These are phyloP conservation scores for Nothura maculosa DNA, from an alignment of 2,797 vertebrate genomes.

Conservation along the genomic window DNA sequence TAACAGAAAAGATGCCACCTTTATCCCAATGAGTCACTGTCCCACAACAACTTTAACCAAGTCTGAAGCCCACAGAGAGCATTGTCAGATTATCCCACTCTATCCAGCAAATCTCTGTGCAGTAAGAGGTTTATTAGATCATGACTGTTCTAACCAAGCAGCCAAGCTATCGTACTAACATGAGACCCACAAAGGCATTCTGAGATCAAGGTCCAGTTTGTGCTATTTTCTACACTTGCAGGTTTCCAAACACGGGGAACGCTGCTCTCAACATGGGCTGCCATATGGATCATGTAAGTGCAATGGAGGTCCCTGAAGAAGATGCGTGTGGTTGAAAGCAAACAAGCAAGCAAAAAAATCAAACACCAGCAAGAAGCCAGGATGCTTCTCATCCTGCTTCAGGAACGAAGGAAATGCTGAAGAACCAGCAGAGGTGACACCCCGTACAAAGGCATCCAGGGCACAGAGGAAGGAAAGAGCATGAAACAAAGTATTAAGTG, in stretches of 20 bases:
- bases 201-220: background rate
- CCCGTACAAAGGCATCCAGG: background rate
- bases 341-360: background rate
- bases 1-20: background rate
- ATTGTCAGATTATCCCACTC: background rate
- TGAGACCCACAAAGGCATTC: background rate
- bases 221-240: background rate
- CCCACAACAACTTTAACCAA: background rate
- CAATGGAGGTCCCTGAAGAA: background rate
- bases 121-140: background rate
- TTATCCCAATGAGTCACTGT: background rate
- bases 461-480: background rate
- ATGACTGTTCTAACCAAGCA: background rate
- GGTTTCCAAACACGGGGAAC: background rate
- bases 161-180: background rate
- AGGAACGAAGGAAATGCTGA: background rate
- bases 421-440: background rate
- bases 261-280: rapidly evolving
- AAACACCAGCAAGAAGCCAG: background rate
- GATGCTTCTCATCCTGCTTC: background rate
- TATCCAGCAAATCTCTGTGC: background rate
- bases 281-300: background rate
- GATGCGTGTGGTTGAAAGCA: background rate
- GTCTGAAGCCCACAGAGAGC: background rate
- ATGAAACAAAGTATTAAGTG: background rate